Percentiles rank a stretch among this genome's conserved stretches.
phyloP scores from a whole-genome alignment of 2,113 vertebrate species.

The Struthidea cinerea region DNA sequence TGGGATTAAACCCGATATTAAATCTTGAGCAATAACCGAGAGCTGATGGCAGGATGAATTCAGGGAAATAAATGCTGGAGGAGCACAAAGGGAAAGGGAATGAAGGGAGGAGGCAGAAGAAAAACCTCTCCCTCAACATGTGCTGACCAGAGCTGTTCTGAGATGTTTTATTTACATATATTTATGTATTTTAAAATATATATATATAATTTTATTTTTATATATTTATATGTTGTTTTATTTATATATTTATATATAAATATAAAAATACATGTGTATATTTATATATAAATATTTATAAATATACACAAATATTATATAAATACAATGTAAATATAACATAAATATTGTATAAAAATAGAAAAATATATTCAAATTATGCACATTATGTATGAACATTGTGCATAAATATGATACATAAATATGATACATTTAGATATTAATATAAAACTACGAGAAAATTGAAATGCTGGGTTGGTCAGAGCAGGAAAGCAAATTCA shows the following conservation, averaged over 20 bases:
- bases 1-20: not conserved
- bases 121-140: accelerated
- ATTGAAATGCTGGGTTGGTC: accelerated
- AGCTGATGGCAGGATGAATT: not conserved
- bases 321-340: not conserved
- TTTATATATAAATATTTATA: not conserved
- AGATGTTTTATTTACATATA: not conserved
- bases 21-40: not conserved
- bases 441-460: not conserved
- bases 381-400: accelerated
- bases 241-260: too few species aligned
- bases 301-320: too few species aligned
- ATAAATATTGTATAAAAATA: not conserved
- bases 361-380: not conserved
- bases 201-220: too few species aligned
- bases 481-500: not conserved
- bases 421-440: not conserved
- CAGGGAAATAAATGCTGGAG: not conserved
- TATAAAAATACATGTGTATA: too few species aligned
- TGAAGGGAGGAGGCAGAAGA: not conserved
- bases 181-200: too few species aligned
- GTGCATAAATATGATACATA: not conserved
- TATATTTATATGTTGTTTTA: too few species aligned
- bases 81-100: not conserved
- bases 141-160: not conserved